Base-by-base conservation (phyloP, 2,888 invertebrate species). In the Keiferia lycopersicella region DNA sequence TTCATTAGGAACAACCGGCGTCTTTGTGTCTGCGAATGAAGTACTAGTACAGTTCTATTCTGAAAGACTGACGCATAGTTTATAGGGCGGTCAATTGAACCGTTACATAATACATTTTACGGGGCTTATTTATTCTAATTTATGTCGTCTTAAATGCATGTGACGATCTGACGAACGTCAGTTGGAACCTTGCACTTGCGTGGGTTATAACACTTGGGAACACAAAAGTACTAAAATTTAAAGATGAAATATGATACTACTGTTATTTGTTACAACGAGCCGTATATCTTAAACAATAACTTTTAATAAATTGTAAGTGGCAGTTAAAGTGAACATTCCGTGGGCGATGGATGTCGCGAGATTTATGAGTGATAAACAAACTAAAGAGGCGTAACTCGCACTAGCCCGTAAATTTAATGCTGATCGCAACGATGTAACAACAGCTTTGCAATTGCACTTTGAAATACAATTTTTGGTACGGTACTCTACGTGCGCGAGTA, bases 301-400 rank as follows among this genome's bases (percentile, higher is more conserved):
- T 60, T 60, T 45, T 60, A 61, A 50, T 61, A 61, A 61, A 50
- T 50, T 50, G 30, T 48, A 48, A 61, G 50, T 61, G 61, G 61
- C 61, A 34, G 45, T 61, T 62, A 22, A 34, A 62, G 6, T 34
- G 22, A 74, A 73, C 74, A 72, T 74, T 73, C 72, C 68, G 71
- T 68, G 72, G 70, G 78, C 76, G 72, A 79, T 75, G 74, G 74
- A 69, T 73, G 69, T 73, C 73, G 73, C 71, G 72, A 76, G 79
- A 81, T 83, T 81, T 81, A 82, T 80, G 75, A 73, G 65, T 73
- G 69, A 76, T 81, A 82, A 84, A 85, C 78, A 80, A 79, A 82
- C 79, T 79, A 78, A 77, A 69, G 80, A 75, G 79, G 80, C 82
- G 80, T 82, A 78, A 78, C 75, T 77, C 73, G 71, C 70, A 74